Percentiles rank a stretch among this genome's conserved stretches.
phyloP scores from a whole-genome alignment of 2,888 invertebrate genomes.

The Auanema sp. region DNA sequence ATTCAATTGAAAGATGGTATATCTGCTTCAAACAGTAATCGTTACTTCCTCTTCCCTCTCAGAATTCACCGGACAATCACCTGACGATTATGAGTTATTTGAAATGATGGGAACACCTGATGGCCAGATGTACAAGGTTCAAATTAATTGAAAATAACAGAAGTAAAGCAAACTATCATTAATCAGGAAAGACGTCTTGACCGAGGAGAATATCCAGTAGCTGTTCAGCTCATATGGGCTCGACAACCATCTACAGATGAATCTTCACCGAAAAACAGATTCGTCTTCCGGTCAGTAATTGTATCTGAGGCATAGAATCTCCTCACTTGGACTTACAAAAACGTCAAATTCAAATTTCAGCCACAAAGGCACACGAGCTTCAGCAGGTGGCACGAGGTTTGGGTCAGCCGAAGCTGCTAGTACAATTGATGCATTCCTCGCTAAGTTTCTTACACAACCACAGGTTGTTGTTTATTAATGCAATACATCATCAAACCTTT shows the following conservation, averaged over 20 bases:
- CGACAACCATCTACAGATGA: conserved; percentile 34
- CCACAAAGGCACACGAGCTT: conserved; percentile 36
- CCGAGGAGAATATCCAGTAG: conserved; percentile 70
- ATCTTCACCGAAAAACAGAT: conserved; percentile 41
- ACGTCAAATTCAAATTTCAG: conserved; percentile 8
- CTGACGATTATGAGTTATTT: conserved; percentile 59
- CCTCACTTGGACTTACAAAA: neutral
- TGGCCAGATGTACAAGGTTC: conserved; percentile 78
- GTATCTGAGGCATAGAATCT: no score
- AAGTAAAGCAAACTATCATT: neutral
- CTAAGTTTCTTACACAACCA: conserved; percentile 88
- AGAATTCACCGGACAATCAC: conserved; percentile 23
- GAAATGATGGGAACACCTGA: conserved; percentile 64
- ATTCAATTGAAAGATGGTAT: conserved; percentile 18
- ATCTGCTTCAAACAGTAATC: neutral
- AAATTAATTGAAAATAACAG: neutral
- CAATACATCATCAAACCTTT: neutral
- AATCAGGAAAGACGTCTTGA: conserved; percentile 75
- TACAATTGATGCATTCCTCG: conserved; percentile 83
- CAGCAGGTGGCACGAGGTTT: conserved; percentile 69
- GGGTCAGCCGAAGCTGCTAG: conserved; percentile 75
- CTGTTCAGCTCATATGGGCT: conserved; percentile 65
- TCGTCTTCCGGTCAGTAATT: conserved; percentile 33
- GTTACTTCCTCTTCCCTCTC: conserved; percentile 70
- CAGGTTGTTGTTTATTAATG: conserved; percentile 28